A percentile compares a stretch with the other conserved stretches of the same genome.
phyloP scores from a whole-genome alignment of 2,113 vertebrate genomes.

The Salvelinus fontinalis region DNA sequence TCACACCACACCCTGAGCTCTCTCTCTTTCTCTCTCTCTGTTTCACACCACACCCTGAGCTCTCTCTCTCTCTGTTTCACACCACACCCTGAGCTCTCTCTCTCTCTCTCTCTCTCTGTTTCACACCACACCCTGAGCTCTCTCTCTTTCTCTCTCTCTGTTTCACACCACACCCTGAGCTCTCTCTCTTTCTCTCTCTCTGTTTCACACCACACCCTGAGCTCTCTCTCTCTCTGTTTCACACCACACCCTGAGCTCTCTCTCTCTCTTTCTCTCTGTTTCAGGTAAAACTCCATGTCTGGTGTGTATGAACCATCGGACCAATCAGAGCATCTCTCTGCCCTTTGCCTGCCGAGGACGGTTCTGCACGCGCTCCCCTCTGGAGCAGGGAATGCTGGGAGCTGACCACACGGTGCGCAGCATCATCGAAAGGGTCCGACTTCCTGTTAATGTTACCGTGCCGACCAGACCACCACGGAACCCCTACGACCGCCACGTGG shows the following conservation, averaged over 20 bases:
- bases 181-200: too few relatives aligned
- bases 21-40: too few relatives aligned
- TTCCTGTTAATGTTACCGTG: constrained; percentile 94
- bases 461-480: constrained; percentile 89
- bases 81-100: too few relatives aligned
- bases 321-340: constrained; percentile 95
- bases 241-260: neutral
- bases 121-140: too few relatives aligned
- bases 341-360: constrained; percentile 95
- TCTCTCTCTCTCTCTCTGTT: too few relatives aligned
- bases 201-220: too few relatives aligned
- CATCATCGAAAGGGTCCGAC: constrained; percentile 94
- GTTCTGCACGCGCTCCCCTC: constrained; percentile 94
- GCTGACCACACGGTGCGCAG: constrained; percentile 95
- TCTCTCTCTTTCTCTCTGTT: constrained; percentile 13
- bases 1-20: too few relatives aligned
- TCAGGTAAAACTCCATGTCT: constrained; percentile 93
- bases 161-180: too few relatives aligned
- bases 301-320: constrained; percentile 98
- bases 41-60: too few relatives aligned
- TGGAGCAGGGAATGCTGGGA: constrained; percentile 95
- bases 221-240: too few relatives aligned
- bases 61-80: too few relatives aligned
- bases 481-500: constrained; percentile 90
- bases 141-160: too few relatives aligned